Evolutionary conservation across 1,140 invertebrate genomes (phyloP).

Genomic region (Triops cancriformis): DNA sequence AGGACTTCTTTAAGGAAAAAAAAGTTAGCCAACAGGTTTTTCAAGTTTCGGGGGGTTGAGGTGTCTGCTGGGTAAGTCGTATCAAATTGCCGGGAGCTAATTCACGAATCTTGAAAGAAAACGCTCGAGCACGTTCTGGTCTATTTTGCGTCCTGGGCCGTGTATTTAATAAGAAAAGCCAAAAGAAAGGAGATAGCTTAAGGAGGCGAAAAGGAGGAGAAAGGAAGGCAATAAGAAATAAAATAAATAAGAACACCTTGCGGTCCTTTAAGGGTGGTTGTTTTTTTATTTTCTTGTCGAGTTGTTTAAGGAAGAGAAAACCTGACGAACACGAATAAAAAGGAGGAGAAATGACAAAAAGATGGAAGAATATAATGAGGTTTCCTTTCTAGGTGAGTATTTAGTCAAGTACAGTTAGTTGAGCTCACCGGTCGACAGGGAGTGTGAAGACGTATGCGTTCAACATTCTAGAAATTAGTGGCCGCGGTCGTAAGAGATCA

Average conservation of each 20-base stretch:
- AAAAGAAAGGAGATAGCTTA: no score
- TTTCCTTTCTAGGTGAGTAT: slow-evolving; percentile 4
- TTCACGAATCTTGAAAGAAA: background rate
- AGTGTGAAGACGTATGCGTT: background rate
- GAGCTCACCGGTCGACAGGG: background rate
- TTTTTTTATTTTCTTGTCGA: background rate
- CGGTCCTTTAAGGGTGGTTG: background rate
- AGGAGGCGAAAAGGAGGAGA: no score
- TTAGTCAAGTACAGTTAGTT: slow-evolving; percentile 7
- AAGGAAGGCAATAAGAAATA: background rate
- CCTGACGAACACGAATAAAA: no score
- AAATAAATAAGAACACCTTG: background rate
- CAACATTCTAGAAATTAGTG: background rate
- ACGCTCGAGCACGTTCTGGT: background rate
- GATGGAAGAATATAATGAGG: background rate
- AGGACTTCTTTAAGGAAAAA: background rate
- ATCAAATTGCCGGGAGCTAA: background rate
- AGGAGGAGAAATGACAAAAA: background rate
- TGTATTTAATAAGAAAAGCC: background rate
- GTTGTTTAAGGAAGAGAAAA: background rate
- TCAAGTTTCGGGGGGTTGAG: background rate
- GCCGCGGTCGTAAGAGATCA: no score
- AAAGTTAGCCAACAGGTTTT: background rate
- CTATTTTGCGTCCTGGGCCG: background rate
- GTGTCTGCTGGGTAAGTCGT: background rate